Evolutionary conservation across 2,797 vertebrate species (phyloP).

Genomic region (Sorex maritimensis): DNA sequence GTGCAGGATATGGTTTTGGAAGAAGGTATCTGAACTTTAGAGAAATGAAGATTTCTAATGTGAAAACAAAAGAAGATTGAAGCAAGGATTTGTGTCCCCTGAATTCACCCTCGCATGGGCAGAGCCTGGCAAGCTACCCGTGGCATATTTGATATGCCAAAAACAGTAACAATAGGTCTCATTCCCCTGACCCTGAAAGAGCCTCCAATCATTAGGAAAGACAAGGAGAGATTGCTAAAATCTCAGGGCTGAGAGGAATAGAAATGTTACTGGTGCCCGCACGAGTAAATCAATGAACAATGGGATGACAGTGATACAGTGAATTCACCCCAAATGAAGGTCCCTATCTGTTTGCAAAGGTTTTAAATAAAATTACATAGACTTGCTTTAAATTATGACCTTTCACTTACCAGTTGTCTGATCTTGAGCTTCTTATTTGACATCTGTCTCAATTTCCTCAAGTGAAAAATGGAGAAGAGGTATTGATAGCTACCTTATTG

Average conservation of each 20-base stretch:
- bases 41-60: neutral
- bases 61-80: constrained; percentile 32
- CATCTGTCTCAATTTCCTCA: constrained; percentile 11
- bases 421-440: neutral
- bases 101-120: neutral
- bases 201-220: no score
- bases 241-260: no score
- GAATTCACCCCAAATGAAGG: neutral
- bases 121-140: no score
- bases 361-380: neutral
- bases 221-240: no score
- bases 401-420: constrained; percentile 4
- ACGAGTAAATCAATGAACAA: no score
- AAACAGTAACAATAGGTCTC: no score
- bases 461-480: neutral
- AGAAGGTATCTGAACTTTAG: neutral
- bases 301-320: neutral
- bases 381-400: constrained; percentile 36
- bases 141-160: no score
- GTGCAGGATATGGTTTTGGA: neutral
- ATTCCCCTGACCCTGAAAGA: no score
- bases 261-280: no score
- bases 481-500: constrained; percentile 19
- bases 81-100: neutral
- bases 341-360: neutral